Conservation (phyloP, 1,140 invertebrate genomes). For the Asobara japonica region DNA sequence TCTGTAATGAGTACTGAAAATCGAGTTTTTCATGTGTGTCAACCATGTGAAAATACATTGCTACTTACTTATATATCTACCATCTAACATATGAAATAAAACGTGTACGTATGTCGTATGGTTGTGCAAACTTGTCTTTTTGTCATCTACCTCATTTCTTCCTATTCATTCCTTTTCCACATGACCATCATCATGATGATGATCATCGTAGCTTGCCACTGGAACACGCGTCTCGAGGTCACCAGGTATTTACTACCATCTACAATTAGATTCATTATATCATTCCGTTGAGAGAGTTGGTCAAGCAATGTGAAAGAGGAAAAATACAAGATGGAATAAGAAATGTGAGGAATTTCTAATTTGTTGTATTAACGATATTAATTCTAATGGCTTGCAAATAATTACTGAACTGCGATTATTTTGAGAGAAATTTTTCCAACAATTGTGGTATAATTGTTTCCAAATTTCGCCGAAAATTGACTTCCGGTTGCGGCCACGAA, state of each 20-base stretch:
- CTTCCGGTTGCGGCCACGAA: no score
- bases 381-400: background rate
- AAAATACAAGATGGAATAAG: background rate
- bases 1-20: background rate
- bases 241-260: slow-evolving; percentile 17
- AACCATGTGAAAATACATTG: slow-evolving; percentile 9
- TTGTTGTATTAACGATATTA: background rate
- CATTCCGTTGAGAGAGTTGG: slow-evolving; percentile 13
- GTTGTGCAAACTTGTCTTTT: background rate
- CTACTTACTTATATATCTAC: slow-evolving; percentile 1
- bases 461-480: no score
- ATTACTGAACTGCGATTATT: no score
- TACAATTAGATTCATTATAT: slow-evolving; percentile 29
- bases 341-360: slow-evolving; percentile 1
- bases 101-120: slow-evolving; percentile 3
- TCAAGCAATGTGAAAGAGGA: background rate
- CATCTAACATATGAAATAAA: slow-evolving; percentile 1
- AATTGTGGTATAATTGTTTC: no score
- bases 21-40: background rate
- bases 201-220: slow-evolving; percentile 10
- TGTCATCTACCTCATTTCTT: background rate
- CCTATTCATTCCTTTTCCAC: background rate
- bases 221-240: slow-evolving; percentile 26
- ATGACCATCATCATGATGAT: slow-evolving; percentile 10
- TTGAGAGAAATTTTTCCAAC: no score